Base-by-base conservation (phyloP, 2,113 vertebrate genomes). In the Hirundichthys speculiger region DNA sequence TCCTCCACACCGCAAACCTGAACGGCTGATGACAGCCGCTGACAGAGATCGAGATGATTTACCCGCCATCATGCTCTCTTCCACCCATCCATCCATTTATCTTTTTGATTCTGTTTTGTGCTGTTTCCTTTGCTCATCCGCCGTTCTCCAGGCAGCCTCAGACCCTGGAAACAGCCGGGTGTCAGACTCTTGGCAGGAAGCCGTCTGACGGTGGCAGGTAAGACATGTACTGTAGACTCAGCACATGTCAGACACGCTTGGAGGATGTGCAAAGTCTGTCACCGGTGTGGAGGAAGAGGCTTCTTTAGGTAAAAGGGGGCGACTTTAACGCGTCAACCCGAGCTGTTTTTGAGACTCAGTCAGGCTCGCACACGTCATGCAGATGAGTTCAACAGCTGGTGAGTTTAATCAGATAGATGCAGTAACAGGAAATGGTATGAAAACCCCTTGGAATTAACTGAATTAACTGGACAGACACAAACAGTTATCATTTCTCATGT, bases 121-220 rank as follows among this genome's bases (percentile, higher is more conserved):
- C 77, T 85, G 90, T 89, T 78, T 57, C 52, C 63, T 75, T 86
- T 72, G 39, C 75, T 91, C 93, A 91, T 93, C 86, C 92, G 82
- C 93, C 93, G 91, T 94, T 88, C 90, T 91, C 82, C 94, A 99
- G 97, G 94, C 95, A 96, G 84, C 92, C 94, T 91, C 93, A 94
- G 93, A 95, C 94, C 87, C 90, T 94, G 94, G 96, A 96, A 91
- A 94, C 92, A 88, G 91, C 95, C 90, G 95, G 93, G 90, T 94
- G 90, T 94, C 96, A 94, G 87, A 95, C 93, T 93, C 91, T 91
- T 89, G 85, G 92, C 94, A 94, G 93, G 91, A 96, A 94, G 93
- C 89, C 88, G 89, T 83, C 86, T 92, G 95, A 95, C 89, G 88
- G 93, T 69, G 88, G 93, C 95, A 97, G 96, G 96, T 99, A 97